phyloP scores from a whole-genome alignment of 2,113 vertebrate species.

The Spea multiplicata region DNA sequence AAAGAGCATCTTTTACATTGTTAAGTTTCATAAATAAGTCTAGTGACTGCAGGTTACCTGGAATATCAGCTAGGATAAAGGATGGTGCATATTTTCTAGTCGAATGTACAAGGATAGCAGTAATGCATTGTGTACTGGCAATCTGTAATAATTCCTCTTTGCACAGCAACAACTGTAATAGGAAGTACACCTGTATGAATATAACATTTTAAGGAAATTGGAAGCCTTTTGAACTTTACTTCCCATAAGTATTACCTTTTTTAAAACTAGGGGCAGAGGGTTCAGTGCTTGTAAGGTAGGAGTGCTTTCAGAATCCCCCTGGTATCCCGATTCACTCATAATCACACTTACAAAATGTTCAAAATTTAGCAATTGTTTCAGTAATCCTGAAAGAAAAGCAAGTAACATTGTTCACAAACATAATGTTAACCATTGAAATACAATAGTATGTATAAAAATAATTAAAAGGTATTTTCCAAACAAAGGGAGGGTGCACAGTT shows the following conservation, averaged over 20 bases:
- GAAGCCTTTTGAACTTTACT: no score
- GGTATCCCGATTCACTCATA: conserved; percentile 70
- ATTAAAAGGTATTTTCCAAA: no score
- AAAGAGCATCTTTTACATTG: no score
- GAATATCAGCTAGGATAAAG: conserved; percentile 86
- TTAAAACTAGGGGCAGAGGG: conserved; percentile 83
- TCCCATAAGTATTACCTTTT: conserved; percentile 74
- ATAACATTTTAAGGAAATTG: neutral
- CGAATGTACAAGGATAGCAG: conserved; percentile 78
- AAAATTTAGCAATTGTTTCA: conserved; percentile 81
- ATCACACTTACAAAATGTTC: conserved; percentile 77
- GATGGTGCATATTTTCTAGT: conserved; percentile 72
- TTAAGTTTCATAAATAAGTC: no score
- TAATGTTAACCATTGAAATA: no score
- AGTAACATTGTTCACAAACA: neutral
- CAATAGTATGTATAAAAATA: no score
- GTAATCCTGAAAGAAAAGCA: conserved; percentile 67
- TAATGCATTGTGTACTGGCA: conserved; percentile 81
- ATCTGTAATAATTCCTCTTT: conserved; percentile 84
- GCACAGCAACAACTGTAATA: conserved; percentile 81
- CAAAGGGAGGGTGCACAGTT: no score
- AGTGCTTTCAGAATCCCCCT: conserved; percentile 53
- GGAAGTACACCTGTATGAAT: conserved; percentile 28
- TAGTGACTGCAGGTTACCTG: conserved; percentile 66
- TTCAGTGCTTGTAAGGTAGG: conserved; percentile 57